Evolutionary conservation across 2,797 vertebrate species (phyloP), one percentile per base, ranked within the genome.

Genomic region (Oreonectes daqikongensis): DNA sequence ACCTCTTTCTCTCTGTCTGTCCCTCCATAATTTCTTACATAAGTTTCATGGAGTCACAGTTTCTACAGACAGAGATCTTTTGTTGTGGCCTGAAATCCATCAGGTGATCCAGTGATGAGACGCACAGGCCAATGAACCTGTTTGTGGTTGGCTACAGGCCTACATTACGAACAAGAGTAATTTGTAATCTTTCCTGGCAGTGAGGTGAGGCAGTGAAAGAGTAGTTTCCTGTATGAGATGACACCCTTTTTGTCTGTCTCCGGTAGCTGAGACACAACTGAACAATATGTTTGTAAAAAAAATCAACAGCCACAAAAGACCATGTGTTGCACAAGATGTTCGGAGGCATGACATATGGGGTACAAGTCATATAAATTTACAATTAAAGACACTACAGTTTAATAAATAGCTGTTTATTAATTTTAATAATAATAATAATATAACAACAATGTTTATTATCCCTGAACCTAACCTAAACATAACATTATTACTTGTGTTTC

Each of bases 81-180:
- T 78, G 79, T 79, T 78, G 59, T 28, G 10, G 35, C 9, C 53
- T 78, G 75, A 64, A 55, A 35, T 67, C 28, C 50, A 53, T 65
- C 72, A 74, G 72, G 63, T 74, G 72, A 65, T 74, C 32, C 60
- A 74, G 60, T 14, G 30, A 68, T 67, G 67, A 55, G 40, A 66
- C 57, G 48, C n/a, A 20, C 69, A 50, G 55, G 42, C n/a, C 77
- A 72, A 17, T 64, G 77, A 68, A 74, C 50, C 50, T 84, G 80
- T 81, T 75, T 72, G 65, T 69, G 24, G 44, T 73, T 74, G 77
- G 69, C 79, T 44, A 24, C 10, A 20, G n/a, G 77, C 63, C 22
- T 40, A 70, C 66, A 26, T 67, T 71, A 48, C 63, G 61, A 69
- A 71, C 80, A 78, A n/a, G 50, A 67, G 55, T 83, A 77, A 83